These are phyloP conservation scores for Aegithalos caudatus DNA, from an alignment of 2,113 vertebrate species.

Conservation along the genomic window DNA sequence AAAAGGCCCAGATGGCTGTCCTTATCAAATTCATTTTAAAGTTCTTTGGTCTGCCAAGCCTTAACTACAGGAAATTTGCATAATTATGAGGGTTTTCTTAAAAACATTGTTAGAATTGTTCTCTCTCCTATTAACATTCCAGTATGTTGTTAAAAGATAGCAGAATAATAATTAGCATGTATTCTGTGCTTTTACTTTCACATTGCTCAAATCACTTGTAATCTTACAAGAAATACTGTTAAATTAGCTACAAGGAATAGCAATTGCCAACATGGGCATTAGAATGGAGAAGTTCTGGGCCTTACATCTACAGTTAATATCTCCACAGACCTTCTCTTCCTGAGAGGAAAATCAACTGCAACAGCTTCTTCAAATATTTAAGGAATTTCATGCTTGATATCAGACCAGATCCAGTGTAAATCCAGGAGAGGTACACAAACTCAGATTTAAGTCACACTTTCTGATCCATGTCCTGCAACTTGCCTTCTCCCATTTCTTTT, in stretches of 20 bases:
- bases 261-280: neutral
- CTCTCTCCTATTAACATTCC: conserved; percentile 17
- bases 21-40: conserved; percentile 28
- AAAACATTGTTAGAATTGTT: conserved; percentile 27
- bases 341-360: neutral
- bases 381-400: neutral
- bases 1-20: neutral
- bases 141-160: conserved; percentile 38
- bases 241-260: neutral
- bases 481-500: neutral
- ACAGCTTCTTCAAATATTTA: neutral
- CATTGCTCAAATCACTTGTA: neutral
- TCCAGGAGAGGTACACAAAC: neutral
- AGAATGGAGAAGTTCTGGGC: neutral
- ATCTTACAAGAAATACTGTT: neutral
- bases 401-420: neutral
- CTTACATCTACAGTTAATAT: neutral
- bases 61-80: conserved; percentile 39
- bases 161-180: neutral
- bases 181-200: neutral
- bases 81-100: neutral
- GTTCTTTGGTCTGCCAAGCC: conserved; percentile 45
- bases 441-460: neutral
- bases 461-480: neutral
- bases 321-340: neutral